Percentiles rank a stretch among this genome's conserved stretches.
Conservation (phyloP, 2,888 invertebrate genomes). For the Polia nebulosa region DNA sequence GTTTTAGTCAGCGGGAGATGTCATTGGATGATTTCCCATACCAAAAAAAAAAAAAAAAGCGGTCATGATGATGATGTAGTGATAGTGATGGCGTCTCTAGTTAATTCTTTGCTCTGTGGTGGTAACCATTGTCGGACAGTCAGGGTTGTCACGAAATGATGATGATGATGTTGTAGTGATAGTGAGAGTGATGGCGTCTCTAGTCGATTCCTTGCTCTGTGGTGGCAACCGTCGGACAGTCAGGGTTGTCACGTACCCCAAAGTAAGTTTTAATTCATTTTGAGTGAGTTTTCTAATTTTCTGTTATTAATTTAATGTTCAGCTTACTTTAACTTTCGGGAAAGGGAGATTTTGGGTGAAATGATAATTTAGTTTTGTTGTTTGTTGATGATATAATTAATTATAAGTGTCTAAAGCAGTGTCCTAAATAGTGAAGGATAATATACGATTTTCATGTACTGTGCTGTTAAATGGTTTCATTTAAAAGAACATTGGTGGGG, state of each 20-base stretch:
- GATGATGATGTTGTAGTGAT: no score
- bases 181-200: not conserved
- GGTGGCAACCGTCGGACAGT: slow-evolving; percentile 56
- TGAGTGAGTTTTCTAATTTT: slow-evolving; percentile 33
- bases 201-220: not conserved
- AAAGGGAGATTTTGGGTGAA: slow-evolving; percentile 15
- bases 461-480: no score
- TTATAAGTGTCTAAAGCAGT: not conserved
- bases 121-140: no score
- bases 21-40: no score
- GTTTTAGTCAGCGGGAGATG: no score
- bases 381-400: slow-evolving; percentile 25
- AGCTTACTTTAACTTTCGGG: slow-evolving; percentile 28
- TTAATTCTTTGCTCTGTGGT: no score
- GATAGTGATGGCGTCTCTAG: no score
- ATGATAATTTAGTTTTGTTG: slow-evolving; percentile 42
- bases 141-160: no score
- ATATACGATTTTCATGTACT: no score
- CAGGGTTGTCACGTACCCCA: slow-evolving; percentile 57
- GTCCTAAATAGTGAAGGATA: not conserved
- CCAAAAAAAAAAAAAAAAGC: no score
- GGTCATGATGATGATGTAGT: no score
- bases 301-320: slow-evolving; percentile 37
- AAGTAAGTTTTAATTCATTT: slow-evolving; percentile 33
- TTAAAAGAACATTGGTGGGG: no score